Base-by-base conservation (phyloP, 64 coral and sea anemone genomes). In the Pocillopora verrucosa region DNA sequence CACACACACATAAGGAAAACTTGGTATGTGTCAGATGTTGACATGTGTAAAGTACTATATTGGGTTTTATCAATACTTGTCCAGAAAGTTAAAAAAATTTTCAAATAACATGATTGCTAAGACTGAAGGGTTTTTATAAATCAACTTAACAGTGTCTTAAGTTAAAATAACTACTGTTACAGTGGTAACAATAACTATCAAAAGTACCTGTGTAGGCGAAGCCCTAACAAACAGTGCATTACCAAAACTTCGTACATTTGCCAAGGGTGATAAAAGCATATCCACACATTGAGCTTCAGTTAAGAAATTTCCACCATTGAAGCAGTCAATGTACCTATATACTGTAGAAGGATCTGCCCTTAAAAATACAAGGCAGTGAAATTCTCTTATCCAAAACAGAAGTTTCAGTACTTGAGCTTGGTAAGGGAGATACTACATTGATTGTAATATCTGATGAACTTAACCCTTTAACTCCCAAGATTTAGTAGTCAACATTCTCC, bases 251-350 rank as follows among this genome's bases (percentile, higher is more conserved):
- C 35, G 38, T 22, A 15, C 16, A 34, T 58, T 72, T 79, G 35
- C 37, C 59, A 75, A 60, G 15, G 59, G 58, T 36, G 74, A 60
- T 13, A 60, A 82, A 65, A 94, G 61, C 11, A 83, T 38, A 16
- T 84, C 58, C 19, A 86, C 17, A 20, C 87, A 85, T 45, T 94
- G 78, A 1, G 60, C 63, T 69, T 94, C 73, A 30, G 79, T 76
- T 7, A 88, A 74, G 70, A 89, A 70, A 78, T 58, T 89, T 0
- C 92, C 92, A 14, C 61, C 80, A 78, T 89, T 72, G 34, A 84
- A 94, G 58, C 67, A 78, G 85, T 94, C 92, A 25, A 94, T 89
- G 77, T 94, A 94, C 26, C 60, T 77, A 58, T 85, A 85, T 14
- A 35, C 78, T 3, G 36, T 60, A 9, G 60, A 38, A 73, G 70